Percentiles rank a stretch among this genome's conserved stretches.
Conservation (phyloP, 2,888 invertebrate species). For the Camponotus fellah region DNA sequence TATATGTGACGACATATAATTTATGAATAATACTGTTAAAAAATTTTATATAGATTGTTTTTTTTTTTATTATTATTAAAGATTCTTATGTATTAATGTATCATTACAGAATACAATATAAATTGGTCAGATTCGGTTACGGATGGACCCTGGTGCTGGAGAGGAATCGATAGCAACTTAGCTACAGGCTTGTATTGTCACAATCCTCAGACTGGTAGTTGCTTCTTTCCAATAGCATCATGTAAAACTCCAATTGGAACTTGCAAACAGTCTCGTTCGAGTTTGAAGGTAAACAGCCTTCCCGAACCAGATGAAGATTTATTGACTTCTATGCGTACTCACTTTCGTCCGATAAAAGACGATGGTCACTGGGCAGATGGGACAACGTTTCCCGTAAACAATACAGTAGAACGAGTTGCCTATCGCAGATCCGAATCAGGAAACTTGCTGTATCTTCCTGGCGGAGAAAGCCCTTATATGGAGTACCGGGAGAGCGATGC, state of each 20-base stretch:
- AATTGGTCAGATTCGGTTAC: slow-evolving; percentile 85
- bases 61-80: not conserved
- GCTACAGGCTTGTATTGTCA: slow-evolving; percentile 88
- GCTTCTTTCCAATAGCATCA: slow-evolving; percentile 88
- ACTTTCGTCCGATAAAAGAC: slow-evolving; percentile 93
- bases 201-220: slow-evolving; percentile 88
- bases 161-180: slow-evolving; percentile 84
- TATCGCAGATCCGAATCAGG: slow-evolving; percentile 89
- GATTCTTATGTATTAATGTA: slow-evolving; percentile 15
- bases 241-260: slow-evolving; percentile 80
- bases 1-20: not conserved
- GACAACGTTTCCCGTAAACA: slow-evolving; percentile 90
- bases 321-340: slow-evolving; percentile 92
- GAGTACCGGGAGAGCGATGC: slow-evolving; percentile 85
- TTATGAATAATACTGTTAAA: not conserved
- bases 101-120: slow-evolving; percentile 79
- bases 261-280: slow-evolving; percentile 77
- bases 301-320: slow-evolving; percentile 89
- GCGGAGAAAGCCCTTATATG: slow-evolving; percentile 86
- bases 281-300: slow-evolving; percentile 77
- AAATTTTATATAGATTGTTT: not conserved
- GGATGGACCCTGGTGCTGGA: slow-evolving; percentile 85
- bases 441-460: slow-evolving; percentile 83
- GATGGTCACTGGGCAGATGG: slow-evolving; percentile 89
- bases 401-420: slow-evolving; percentile 89